These are phyloP conservation scores for Marcusenius ussheri DNA, from an alignment of 2,113 vertebrate species.

Conservation along the genomic window DNA sequence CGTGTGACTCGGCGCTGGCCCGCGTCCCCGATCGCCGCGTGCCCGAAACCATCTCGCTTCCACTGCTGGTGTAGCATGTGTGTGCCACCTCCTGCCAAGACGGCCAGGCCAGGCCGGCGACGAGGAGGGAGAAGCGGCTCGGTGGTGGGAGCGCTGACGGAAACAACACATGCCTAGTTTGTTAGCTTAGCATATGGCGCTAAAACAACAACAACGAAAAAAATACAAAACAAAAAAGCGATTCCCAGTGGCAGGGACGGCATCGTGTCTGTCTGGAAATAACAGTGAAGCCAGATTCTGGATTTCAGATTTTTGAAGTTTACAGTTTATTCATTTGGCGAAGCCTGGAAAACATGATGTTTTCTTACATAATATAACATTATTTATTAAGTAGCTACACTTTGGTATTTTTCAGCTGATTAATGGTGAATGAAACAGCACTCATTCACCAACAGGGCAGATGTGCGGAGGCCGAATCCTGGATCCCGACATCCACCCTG, in stretches of 20 bases:
- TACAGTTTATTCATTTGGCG: neutral
- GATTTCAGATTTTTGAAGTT: neutral
- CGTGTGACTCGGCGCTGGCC: conserved; percentile 5
- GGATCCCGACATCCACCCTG: neutral
- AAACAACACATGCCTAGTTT: conserved; percentile 1
- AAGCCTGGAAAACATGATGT: neutral
- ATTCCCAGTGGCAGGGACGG: neutral
- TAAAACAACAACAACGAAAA: conserved; percentile 1
- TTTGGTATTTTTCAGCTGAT: neutral
- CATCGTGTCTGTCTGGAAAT: neutral
- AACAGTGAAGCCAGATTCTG: neutral
- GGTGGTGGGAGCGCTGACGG: neutral
- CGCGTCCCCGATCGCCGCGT: neutral
- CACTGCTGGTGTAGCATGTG: neutral
- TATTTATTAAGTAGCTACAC: neutral
- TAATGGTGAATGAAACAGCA: neutral
- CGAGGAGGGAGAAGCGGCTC: neutral
- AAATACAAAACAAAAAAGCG: neutral
- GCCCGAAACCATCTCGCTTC: neutral
- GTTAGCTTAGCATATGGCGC: neutral
- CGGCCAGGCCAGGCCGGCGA: neutral
- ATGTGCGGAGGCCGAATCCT: neutral
- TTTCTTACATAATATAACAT: neutral
- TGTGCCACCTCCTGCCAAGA: neutral
- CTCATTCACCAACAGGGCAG: neutral